Evolutionary conservation across 2,797 vertebrate species (phyloP).

Genomic region (Discoglossus pictus): DNA sequence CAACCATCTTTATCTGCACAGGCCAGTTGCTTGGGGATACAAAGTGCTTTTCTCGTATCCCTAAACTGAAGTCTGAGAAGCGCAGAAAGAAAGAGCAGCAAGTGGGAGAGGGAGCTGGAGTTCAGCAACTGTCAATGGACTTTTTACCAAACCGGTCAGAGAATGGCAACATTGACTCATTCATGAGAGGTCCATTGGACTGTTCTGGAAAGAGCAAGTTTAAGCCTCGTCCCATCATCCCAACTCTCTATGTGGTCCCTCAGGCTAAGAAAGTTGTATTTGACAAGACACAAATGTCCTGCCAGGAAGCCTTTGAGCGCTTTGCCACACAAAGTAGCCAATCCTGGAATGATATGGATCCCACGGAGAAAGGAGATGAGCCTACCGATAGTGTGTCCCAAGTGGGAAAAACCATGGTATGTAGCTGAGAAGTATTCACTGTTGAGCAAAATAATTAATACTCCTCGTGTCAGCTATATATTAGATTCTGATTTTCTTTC

Average conservation of each 20-base stretch:
- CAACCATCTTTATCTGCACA: no score
- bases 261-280: conserved; percentile 63
- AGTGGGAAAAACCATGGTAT: conserved; percentile 39
- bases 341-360: conserved; percentile 55
- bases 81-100: conserved; percentile 68
- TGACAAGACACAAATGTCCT: conserved; percentile 67
- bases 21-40: background rate
- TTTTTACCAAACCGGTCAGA: background rate
- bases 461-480: no score
- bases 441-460: no score
- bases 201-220: conserved; percentile 56
- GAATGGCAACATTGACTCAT: background rate
- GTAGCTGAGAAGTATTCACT: background rate
- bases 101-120: conserved; percentile 63
- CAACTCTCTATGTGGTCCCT: conserved; percentile 73
- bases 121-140: background rate
- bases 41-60: background rate
- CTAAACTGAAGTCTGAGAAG: conserved; percentile 63
- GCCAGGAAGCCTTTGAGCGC: conserved; percentile 81
- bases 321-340: conserved; percentile 67
- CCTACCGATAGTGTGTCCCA: conserved; percentile 9
- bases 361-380: conserved; percentile 38
- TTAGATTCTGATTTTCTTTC: conserved; percentile 44
- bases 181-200: conserved; percentile 38
- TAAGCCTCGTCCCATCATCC: conserved; percentile 68